A percentile compares a stretch with the other conserved stretches of the same genome.
Evolutionary conservation across 2,113 vertebrate species (phyloP).

Genomic region (Phasianus colchicus): DNA sequence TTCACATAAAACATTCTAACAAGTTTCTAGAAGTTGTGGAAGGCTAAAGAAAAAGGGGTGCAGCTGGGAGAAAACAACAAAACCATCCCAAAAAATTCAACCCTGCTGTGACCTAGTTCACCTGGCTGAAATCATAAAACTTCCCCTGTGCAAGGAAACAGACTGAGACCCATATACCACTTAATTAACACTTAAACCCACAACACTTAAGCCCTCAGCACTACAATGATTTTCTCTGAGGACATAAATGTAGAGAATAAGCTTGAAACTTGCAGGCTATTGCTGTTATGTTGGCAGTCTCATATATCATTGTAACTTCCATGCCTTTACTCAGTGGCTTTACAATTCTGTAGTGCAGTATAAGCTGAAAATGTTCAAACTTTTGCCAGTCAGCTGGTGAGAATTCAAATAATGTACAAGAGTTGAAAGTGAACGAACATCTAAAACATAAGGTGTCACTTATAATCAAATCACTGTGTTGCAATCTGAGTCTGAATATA

Average conservation of each 20-base stretch:
- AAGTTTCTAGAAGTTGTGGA: background rate
- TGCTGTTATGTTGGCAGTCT: conserved; percentile 29
- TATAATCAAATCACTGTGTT: background rate
- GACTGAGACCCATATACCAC: background rate
- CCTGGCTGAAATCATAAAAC: conserved; percentile 1
- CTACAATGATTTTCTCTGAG: conserved; percentile 39
- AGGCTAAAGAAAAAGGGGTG: background rate
- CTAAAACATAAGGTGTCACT: conserved; percentile 9
- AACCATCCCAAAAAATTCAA: background rate
- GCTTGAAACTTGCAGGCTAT: conserved; percentile 24
- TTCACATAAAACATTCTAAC: background rate
- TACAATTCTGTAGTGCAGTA: background rate
- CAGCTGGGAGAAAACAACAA: background rate
- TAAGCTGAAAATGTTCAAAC: conserved; percentile 12
- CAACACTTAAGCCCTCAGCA: conserved; percentile 21
- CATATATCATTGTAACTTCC: conserved; percentile 36
- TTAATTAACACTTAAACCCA: conserved; percentile 59
- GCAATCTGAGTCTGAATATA: background rate
- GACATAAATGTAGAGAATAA: background rate
- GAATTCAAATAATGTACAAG: background rate
- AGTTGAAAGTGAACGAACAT: conserved; percentile 27
- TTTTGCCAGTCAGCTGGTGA: conserved; percentile 1
- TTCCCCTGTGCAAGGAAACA: conserved; percentile 24
- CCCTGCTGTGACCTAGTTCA: background rate
- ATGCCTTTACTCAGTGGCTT: background rate